Evolutionary conservation across 2,797 vertebrate species (phyloP), one percentile per base, ranked within the genome.

Genomic region (Naso thynnoides): DNA sequence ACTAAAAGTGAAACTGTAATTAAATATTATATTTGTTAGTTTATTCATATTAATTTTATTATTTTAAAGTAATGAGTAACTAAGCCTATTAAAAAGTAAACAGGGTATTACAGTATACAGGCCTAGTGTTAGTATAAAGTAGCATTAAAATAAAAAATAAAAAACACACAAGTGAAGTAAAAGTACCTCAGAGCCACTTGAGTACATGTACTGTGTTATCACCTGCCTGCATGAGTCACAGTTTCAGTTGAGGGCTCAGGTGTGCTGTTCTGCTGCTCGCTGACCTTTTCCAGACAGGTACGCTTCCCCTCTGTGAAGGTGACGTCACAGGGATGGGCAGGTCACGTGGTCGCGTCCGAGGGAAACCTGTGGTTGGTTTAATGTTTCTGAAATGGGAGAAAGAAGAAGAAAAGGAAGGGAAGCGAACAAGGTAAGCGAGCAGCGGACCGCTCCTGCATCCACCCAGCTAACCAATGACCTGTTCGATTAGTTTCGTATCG

Each of bases 321-420:
- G 58, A 72, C 82, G 86, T 88, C 84, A 86, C 15, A 0, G 84
- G 84, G 86, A 77, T 73, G 80, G 84, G 82, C 82, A 61, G 63
- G 80, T 85, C 82, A 79, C 84, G 76, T 84, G 79, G 66, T 69
- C 9, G 16, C 19, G 38, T 24, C 72, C 1, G 42, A 56, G 59
- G 68, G 76, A 57, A 29, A 83, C 68, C 69, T 75, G 66, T 23
- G 44, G 56, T 55, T 23, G 44, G 56, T 55, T n/a, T 64, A 47
- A 55, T 19, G 19, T 74, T 57, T n/a, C 45, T 38, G 82, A 64
- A 38, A 74, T 50, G 68, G 47, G 69, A 33, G 10, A 54, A 62
- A 60, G 60, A 15, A 49, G 39, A 44, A 9, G 31, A 39, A 9
- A 6, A 31, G 49, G 42, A 48, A 66, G 50, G 38, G 16, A 44